A percentile compares a stretch with the other conserved stretches of the same genome.
Evolutionary conservation across 2,797 vertebrate genomes (phyloP).

Genomic region (Kryptopterus vitreolus): DNA sequence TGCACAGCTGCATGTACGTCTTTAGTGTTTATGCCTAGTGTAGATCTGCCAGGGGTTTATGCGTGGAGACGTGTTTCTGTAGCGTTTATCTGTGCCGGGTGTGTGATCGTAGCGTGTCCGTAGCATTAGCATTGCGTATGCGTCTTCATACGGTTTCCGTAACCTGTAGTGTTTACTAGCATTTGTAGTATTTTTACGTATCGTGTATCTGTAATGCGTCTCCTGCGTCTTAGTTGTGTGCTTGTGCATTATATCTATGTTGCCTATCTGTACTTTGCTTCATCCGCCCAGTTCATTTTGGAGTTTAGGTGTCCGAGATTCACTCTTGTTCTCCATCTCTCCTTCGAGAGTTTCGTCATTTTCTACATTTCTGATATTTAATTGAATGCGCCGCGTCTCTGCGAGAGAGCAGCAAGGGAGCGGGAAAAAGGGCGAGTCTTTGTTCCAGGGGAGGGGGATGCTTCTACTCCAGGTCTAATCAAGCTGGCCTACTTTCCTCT

Average conservation of each 20-base stretch:
- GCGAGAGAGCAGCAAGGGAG: conserved; percentile 46
- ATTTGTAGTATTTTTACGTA: neutral
- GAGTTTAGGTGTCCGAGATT: conserved; percentile 12
- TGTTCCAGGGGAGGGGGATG: conserved; percentile 41
- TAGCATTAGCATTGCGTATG: too few species aligned
- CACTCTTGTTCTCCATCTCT: neutral
- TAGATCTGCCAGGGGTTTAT: neutral
- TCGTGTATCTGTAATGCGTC: neutral
- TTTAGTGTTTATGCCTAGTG: neutral
- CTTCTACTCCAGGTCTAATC: conserved; percentile 51
- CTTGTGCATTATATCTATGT: neutral
- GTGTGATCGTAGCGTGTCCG: too few species aligned
- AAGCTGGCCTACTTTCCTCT: conserved; percentile 55
- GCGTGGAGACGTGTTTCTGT: neutral
- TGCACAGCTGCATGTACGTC: neutral
- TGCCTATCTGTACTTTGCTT: neutral
- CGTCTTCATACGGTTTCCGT: too few species aligned
- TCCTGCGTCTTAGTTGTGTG: neutral
- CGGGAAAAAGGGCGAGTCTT: conserved; percentile 56
- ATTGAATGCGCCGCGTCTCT: conserved; percentile 56
- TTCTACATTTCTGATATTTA: conserved; percentile 52
- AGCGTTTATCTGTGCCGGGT: neutral
- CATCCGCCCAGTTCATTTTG: neutral
- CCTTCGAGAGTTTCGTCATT: conserved; percentile 23
- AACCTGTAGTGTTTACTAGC: neutral